Conservation (phyloP, 2,888 invertebrate species). For the Baccha elongata region DNA sequence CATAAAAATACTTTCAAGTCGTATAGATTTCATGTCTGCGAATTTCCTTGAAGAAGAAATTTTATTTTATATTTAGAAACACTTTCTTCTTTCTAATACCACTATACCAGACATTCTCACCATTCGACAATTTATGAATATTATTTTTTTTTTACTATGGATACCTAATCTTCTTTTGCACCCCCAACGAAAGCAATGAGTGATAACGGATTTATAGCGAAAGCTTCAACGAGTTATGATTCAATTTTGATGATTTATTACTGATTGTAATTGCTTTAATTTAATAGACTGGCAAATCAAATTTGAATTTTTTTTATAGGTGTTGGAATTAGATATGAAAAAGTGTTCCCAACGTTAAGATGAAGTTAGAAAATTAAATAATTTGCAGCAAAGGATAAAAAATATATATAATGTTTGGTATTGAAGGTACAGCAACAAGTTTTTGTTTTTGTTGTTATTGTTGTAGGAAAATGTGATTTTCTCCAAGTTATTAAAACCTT, state of each 20-base stretch:
- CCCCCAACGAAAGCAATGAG: slow-evolving; percentile 27
- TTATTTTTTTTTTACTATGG: neutral
- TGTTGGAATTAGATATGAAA: no score
- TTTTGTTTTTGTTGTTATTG: no score
- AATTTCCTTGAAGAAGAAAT: no score
- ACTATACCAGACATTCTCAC: neutral
- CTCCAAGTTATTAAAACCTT: no score
- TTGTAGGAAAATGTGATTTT: no score
- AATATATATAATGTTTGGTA: no score
- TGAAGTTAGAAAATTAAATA: no score
- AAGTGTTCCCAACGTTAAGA: no score
- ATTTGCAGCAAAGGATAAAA: no score
- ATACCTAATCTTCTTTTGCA: slow-evolving; percentile 8
- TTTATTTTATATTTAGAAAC: neutral
- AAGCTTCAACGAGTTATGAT: slow-evolving; percentile 51
- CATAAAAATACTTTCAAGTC: neutral
- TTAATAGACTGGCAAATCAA: neutral
- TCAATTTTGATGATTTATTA: slow-evolving; percentile 60
- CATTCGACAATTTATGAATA: slow-evolving; percentile 19
- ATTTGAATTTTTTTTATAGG: no score
- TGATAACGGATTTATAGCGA: slow-evolving; percentile 35
- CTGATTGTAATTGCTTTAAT: neutral
- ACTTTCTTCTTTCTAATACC: neutral
- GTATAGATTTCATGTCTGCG: no score
- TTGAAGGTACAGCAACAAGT: no score